Base-by-base conservation (phyloP, 2,797 vertebrate genomes). In the Eospalax fontanierii region DNA sequence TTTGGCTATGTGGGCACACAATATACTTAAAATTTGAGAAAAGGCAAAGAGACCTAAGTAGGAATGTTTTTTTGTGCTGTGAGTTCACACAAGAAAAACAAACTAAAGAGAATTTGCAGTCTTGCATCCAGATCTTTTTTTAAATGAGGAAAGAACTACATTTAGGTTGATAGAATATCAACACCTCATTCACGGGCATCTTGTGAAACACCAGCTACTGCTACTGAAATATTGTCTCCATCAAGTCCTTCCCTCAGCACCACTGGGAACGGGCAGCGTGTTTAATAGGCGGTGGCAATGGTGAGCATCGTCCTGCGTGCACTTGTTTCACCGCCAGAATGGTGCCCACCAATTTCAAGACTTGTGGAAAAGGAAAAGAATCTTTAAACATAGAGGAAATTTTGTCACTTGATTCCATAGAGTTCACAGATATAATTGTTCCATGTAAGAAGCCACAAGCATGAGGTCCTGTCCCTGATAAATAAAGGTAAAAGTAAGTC, bases 301-400 rank as follows among this genome's bases (percentile, higher is more conserved):
- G 2, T n/a, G 24, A 83, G 6, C 21, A 6, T 38, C 6, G 3
- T 28, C n/a, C 6, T 2, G 0, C 61, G n/a, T 54, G 6, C 4
- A n/a, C 35, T 75, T 24, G 24, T 7, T 11, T 79, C 33, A 40
- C 12, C 46, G 4, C n/a, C 46, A 63, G 35, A 1, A 54, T 21
- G 40, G 16, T 28, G 4, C 18, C 22, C 15, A 21, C 33, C 79
- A 76, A 90, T 78, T 78, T 73, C 43, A 79, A 46, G 70, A 11
- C 63, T 89, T 87, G 22, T 84, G 30, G 43, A 87, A 95, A 87
- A 81, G n/a, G 22, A 54, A 54, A 89, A 54, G n/a, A 21, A 85
- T 35, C 33, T 38, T 28, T 86, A 71, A 38, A 54, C 50, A 54
- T 54, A 54, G 2, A 54, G 54, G 26, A 70, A 40, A 59, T 26